Evolutionary conservation across 2,888 invertebrate genomes (phyloP), one percentile per base, ranked within the genome.

Genomic region (Epistrophe grossulariae): DNA sequence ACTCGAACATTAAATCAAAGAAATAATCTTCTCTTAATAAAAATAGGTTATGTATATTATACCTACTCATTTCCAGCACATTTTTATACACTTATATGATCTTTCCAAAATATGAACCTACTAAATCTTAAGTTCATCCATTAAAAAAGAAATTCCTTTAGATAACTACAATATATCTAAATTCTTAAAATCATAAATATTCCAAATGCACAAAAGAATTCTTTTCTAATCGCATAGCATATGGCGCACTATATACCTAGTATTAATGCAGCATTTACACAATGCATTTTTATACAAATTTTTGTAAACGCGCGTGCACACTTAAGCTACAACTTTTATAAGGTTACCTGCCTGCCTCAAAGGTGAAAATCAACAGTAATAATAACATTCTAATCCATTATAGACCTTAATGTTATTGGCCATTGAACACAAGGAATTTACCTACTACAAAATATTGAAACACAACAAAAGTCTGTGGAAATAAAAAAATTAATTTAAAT

Each of bases 301-400:
- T 55, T 24, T 66, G 10, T 35, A 11, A 15, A 48, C 68, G 38
- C 70, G 68, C 60, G 55, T 64, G 62, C 57, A 57, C 71, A 64
- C 57, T 76, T 11, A 24, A 24, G 24, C 24, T 9, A 60, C 13
- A 38, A 11, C 17, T 60, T 60, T 35, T 38, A 38, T 24, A 43
- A 24, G 72, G 55, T 82, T 73, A 73, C 78, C 50, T 68, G 66
- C 11, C 15, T 35, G 19, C 28, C 38, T 62, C 48, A 82, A 74
- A 85, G 82, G 81, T 78, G 77, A 77, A 78, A 82, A 85, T 62
- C 73, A 72, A 85, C 73, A 81, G 66, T 52, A 66, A 74, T 77
- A 71, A 68, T 28, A 43, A 64, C 55, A 60, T 72, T 72, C 31
- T 50, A n/a, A 59, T 70, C 60, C 48, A 71, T 59, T 82, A 28